phyloP scores from a whole-genome alignment of 2,888 invertebrate genomes.

The Cerastis rubricosa region DNA sequence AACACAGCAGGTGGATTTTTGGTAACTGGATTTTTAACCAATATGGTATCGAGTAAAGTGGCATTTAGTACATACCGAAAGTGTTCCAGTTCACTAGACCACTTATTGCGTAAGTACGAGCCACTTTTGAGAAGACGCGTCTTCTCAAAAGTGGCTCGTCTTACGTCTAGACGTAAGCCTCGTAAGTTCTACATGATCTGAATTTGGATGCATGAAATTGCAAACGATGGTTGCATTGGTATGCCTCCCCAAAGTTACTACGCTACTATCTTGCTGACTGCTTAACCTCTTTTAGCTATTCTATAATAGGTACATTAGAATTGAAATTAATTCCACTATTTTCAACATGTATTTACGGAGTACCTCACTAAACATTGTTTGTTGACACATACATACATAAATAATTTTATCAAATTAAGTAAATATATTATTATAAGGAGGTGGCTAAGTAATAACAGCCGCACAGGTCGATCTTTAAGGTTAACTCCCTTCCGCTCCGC shows the following conservation, averaged over 20 bases:
- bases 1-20: constrained; percentile 16
- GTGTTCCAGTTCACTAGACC: constrained; percentile 37
- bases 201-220: constrained; percentile 17
- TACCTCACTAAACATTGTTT: neutral
- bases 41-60: constrained; percentile 6
- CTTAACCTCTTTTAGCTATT: neutral
- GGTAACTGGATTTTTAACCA: constrained; percentile 11
- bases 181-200: constrained; percentile 1
- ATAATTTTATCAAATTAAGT: no score
- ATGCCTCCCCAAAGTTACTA: neutral
- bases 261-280: neutral
- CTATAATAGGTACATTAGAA: no score
- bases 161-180: no score
- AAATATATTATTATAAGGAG: no score
- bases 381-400: neutral
- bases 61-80: constrained; percentile 15
- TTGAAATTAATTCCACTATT: neutral
- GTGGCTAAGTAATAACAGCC: no score
- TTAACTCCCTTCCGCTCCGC: no score
- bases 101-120: neutral
- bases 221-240: neutral
- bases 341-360: no score
- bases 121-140: constrained; percentile 29
- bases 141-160: no score
- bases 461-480: no score